Evolutionary conservation across 2,797 vertebrate species (phyloP).

Genomic region (Gastrophryne carolinensis): DNA sequence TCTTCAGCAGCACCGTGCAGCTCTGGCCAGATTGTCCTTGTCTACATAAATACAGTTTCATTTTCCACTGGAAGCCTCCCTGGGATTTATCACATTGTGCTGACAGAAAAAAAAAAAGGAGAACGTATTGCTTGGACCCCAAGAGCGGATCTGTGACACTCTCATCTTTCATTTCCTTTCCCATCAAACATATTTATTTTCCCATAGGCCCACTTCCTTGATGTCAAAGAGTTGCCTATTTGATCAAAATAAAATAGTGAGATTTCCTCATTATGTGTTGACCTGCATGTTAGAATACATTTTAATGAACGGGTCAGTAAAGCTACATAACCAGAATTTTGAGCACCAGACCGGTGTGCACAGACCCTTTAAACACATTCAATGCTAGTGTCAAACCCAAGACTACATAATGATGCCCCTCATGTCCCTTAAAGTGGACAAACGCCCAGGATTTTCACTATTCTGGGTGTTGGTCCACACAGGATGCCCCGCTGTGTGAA

Average conservation of each 20-base stretch:
- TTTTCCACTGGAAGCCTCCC: slow-evolving; percentile 3
- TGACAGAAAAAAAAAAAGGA: slow-evolving; percentile 32
- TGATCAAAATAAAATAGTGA: background rate
- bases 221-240: background rate
- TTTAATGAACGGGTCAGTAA: no score
- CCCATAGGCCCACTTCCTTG: background rate
- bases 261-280: background rate
- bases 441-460: no score
- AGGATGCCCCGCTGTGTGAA: no score
- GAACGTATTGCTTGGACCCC: background rate
- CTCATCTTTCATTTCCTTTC: slow-evolving; percentile 47
- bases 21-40: background rate
- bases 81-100: slow-evolving; percentile 1
- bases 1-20: background rate
- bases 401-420: no score
- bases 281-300: background rate
- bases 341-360: no score
- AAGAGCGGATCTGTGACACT: slow-evolving; percentile 29
- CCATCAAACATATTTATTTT: slow-evolving; percentile 25
- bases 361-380: no score
- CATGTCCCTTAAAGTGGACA: no score
- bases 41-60: slow-evolving; percentile 8
- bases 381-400: no score
- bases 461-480: no score
- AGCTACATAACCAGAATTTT: no score